A percentile compares a stretch with the other conserved stretches of the same genome.
Conservation (phyloP, 2,888 invertebrate species). For the Formica aserva region DNA sequence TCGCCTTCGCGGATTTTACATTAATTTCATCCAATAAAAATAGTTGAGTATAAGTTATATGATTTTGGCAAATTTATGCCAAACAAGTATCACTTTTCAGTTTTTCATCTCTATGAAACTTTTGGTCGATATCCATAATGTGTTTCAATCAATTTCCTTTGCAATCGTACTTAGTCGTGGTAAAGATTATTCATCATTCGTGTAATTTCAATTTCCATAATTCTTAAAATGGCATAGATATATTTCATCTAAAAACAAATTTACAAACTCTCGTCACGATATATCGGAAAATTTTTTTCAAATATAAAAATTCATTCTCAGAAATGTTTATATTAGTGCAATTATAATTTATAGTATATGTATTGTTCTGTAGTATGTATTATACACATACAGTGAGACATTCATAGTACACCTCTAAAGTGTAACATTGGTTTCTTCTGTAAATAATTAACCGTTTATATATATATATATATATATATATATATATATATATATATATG, state of each 20-base stretch:
- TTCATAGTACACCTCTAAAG: not conserved
- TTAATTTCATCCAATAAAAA: not conserved
- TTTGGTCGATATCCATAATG: not conserved
- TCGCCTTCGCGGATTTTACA: not conserved
- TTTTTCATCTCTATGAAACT: not conserved
- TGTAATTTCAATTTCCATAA: not conserved
- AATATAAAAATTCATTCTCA: not conserved
- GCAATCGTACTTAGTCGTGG: not conserved
- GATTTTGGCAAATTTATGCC: not conserved
- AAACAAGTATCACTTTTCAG: not conserved
- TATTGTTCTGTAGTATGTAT: not conserved
- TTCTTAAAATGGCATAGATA: not conserved
- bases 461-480: not conserved
- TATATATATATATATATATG: not conserved
- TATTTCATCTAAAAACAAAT: not conserved
- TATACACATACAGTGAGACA: not conserved
- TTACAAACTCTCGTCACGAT: not conserved
- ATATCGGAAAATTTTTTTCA: not conserved
- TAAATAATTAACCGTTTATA: slow-evolving; percentile 25
- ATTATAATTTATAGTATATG: not conserved
- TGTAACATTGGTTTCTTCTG: not conserved
- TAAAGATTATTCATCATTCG: not conserved
- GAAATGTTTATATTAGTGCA: not conserved
- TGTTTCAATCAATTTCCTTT: not conserved
- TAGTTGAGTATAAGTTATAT: not conserved